Conservation (phyloP, 2,113 vertebrate genomes). For the Procavia capensis region DNA sequence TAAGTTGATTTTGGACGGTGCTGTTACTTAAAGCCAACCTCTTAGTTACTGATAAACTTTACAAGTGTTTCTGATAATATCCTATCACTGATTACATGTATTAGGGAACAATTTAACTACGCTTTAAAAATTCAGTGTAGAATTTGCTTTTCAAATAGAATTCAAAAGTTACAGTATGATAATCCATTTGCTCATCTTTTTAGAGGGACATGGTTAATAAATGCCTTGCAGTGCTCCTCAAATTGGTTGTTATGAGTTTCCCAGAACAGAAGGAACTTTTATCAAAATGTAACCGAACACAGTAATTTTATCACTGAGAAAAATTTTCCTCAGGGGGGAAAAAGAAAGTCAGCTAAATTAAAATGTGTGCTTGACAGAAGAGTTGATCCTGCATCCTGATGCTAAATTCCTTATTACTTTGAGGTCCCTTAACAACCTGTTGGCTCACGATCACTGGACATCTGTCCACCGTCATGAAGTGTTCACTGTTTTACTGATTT, state of each 20-base stretch:
- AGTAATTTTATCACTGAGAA: background rate
- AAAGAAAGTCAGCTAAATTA: background rate
- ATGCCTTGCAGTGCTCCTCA: background rate
- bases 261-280: background rate
- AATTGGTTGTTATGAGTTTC: background rate
- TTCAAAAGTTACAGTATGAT: background rate
- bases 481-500: background rate
- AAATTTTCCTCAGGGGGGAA: too few species aligned
- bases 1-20: conserved; percentile 51
- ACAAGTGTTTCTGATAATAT: background rate
- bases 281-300: background rate
- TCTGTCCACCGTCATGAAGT: background rate
- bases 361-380: background rate
- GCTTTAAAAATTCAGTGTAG: background rate
- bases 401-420: background rate
- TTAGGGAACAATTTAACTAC: background rate
- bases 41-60: conserved; percentile 18
- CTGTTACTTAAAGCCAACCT: background rate
- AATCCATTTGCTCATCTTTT: background rate
- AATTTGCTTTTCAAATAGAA: background rate
- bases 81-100: background rate
- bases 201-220: background rate
- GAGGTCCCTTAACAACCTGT: background rate
- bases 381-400: background rate
- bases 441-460: background rate